Base-by-base conservation (phyloP, 2,113 vertebrate species). In the Limnothrissa miodon region DNA sequence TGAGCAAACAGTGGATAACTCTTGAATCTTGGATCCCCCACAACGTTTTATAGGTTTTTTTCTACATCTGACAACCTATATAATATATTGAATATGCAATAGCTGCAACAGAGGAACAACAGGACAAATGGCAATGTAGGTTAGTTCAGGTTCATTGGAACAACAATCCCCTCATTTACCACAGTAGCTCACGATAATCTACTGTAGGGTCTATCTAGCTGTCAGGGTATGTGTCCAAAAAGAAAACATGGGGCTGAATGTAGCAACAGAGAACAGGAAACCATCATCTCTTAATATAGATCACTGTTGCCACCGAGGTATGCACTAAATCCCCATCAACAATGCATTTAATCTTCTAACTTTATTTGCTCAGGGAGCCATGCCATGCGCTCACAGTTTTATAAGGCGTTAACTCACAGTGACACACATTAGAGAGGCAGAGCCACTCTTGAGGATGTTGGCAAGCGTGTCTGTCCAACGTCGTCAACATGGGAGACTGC, bases 401-500 rank as follows among this genome's bases (percentile, higher is more conserved):
- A n/a, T 62, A 29, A 62, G 59, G 59, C 36, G 39, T 51, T 21
- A 79, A 45, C 39, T 45, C 39, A 21, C 56, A 29, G 7, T 21
- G n/a, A 17, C 83, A 53, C 70, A 25, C 42, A 56, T 42, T n/a
- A 44, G 82, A 80, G 44, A 25, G 78, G 23, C 46, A 39, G 81
- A 86, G 42, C 19, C 70, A 51, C 6, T 42, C 42, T 33, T 84
- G 74, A 78, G 80, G 82, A 62, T 59, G 62, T 78, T 79, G 89
- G 87, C 89, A 91, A 89, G 86, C 92, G 87, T 86, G 87, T 91
- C 92, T 42, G 42, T 42, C 42, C 2, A 42, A 42, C 51, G 19
- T 23, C 19, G 46, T 56, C 90, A 91, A 86, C 90, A 91, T 86
- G 88, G 87, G 13, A 74, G 92, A 92, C 93, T 91, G 90, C 86